Evolutionary conservation across 2,797 vertebrate species (phyloP).

Genomic region (Bradypodion ventrale): DNA sequence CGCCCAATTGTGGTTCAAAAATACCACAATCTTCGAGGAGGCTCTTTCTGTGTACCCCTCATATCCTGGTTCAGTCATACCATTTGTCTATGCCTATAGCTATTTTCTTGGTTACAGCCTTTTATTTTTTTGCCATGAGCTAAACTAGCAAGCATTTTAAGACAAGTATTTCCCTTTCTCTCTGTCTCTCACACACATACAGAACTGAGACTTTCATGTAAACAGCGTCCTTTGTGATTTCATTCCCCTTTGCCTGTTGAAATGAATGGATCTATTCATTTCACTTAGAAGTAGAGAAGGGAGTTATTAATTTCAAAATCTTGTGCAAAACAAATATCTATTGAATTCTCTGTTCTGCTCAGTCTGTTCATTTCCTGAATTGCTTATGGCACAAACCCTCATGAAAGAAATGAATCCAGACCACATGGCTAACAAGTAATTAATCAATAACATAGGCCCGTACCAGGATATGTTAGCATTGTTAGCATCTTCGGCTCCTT

Average conservation of each 20-base stretch:
- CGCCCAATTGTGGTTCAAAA: too few relatives aligned
- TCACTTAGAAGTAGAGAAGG: constrained; percentile 26
- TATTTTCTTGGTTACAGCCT: constrained; percentile 4
- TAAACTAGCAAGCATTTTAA: background rate
- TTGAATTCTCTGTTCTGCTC: constrained; percentile 61
- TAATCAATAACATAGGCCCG: constrained; percentile 1
- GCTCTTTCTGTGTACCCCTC: too few relatives aligned
- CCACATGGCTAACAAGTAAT: constrained; percentile 32
- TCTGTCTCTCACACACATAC: background rate
- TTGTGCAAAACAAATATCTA: constrained; percentile 66
- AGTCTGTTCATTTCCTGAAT: constrained; percentile 64
- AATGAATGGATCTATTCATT: constrained; percentile 75
- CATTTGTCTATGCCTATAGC: background rate
- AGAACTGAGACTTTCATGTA: rapidly evolving
- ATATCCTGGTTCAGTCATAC: background rate
- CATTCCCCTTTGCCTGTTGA: constrained; percentile 29
- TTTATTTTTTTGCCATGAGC: background rate
- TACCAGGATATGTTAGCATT: background rate
- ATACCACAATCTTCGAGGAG: too few relatives aligned
- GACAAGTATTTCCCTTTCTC: too few relatives aligned
- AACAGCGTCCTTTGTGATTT: constrained; percentile 45
- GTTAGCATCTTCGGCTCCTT: too few relatives aligned
- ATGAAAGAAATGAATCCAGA: constrained; percentile 56
- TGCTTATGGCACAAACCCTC: constrained; percentile 47
- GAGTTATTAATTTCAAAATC: constrained; percentile 68